These are phyloP conservation scores for Parauchenoglanis ngamensis DNA, from an alignment of 2,797 vertebrate genomes.

Conservation along the genomic window DNA sequence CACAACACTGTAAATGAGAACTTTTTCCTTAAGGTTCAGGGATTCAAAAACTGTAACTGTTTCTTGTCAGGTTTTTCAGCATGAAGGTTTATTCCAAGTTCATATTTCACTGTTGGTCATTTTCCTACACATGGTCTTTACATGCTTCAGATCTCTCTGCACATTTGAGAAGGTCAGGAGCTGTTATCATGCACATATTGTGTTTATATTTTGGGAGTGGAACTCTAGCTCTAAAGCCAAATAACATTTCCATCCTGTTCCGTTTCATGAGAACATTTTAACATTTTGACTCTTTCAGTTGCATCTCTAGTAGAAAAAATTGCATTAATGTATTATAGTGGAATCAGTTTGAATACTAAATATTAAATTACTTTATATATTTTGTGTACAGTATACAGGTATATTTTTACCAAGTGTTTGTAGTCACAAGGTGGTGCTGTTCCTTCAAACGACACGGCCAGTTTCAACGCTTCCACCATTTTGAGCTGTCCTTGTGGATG, in stretches of 20 bases:
- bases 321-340: not conserved
- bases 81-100: not conserved
- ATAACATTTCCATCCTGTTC: not conserved
- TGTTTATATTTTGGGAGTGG: constrained; percentile 11
- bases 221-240: not conserved
- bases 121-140: not conserved
- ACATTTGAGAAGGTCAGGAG: not conserved
- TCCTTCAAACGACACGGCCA: not conserved
- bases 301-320: not conserved
- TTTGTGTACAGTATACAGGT: not conserved
- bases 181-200: not conserved
- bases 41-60: not conserved
- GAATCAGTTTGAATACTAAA: not conserved
- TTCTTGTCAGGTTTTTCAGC: not conserved
- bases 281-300: not conserved
- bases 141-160: not conserved
- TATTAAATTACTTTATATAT: not conserved
- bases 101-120: not conserved
- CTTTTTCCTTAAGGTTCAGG: not conserved
- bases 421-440: constrained; percentile 30
- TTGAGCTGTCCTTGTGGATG: too few relatives aligned
- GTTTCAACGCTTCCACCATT: not conserved
- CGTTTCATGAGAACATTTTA: not conserved
- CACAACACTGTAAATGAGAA: not conserved
- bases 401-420: not conserved